Evolutionary conservation across 2,113 vertebrate species (phyloP), one percentile per base, ranked within the genome.

Genomic region (Podarcis raffonei): DNA sequence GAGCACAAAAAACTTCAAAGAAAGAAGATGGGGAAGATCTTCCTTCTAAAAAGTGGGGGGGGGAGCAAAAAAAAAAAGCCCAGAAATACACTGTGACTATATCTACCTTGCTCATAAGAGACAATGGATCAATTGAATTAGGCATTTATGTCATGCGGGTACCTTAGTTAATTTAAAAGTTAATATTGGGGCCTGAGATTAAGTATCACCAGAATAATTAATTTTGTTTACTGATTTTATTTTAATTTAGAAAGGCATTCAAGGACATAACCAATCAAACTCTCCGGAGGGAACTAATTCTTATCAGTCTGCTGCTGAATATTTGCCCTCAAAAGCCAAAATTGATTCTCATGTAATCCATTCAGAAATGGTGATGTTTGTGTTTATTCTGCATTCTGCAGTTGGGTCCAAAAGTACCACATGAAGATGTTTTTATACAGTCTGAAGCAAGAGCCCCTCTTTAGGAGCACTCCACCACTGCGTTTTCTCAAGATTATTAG

Each of bases 151-250:
- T 80, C 77, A 80, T 72, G 32, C 66, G 62, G 72, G 66, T 9
- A 81, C 66, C n/a, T 87, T 59, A 59, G 48, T 72, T 87, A 81
- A 87, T 87, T 87, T 87, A 74, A 87, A 87, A 81, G 66, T 42
- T 81, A 81, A 87, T 81, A 39, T 87, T 25, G 3, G 32, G 57
- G 48, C 27, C 32, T 87, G 68, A 87, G 78, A 86, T 87, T 72
- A 87, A 81, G 86, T 74, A 87, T 87, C 86, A 39, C 23, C 53
- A 62, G 15, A 87, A 81, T 87, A 87, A 87, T 87, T 74, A 81
- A 87, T 87, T 72, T 81, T 87, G 86, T 81, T 81, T 81, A 81
- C 86, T 87, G 23, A 62, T 81, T 87, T 87, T 87, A 59, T 87
- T 87, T 87, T 74, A 74, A 81, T 87, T 87, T 59, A 72, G 53